phyloP scores from a whole-genome alignment of 2,888 invertebrate genomes.

The Mechanitis messenoides region DNA sequence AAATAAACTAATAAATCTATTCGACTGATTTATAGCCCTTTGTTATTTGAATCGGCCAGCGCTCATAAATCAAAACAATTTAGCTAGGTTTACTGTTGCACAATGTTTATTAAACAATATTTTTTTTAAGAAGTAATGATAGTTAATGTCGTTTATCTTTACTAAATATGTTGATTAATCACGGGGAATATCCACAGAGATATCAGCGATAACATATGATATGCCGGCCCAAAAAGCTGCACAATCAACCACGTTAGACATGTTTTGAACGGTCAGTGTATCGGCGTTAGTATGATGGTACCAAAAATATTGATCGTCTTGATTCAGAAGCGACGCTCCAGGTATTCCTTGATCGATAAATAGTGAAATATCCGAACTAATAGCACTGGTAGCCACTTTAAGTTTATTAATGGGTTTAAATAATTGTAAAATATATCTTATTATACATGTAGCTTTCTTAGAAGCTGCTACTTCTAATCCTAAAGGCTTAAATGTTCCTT shows the following conservation, averaged over 20 bases:
- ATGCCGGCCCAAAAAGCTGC: constrained; percentile 87
- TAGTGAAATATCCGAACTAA: constrained; percentile 81
- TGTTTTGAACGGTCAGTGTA: constrained; percentile 84
- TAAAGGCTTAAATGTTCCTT: constrained; percentile 85
- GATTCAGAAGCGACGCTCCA: constrained; percentile 81
- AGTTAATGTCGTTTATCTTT: too few relatives aligned
- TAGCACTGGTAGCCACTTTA: constrained; percentile 70
- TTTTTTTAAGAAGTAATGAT: too few relatives aligned
- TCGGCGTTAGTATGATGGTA: constrained; percentile 89
- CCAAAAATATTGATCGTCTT: constrained; percentile 82
- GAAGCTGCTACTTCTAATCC: constrained; percentile 83
- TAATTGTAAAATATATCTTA: constrained; percentile 78
- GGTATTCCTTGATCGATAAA: constrained; percentile 83
- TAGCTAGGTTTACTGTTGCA: too few relatives aligned
- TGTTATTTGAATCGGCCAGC: constrained; percentile 25
- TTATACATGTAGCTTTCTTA: constrained; percentile 78
- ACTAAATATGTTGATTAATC: too few relatives aligned
- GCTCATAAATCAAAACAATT: constrained; percentile 20
- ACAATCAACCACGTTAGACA: constrained; percentile 81
- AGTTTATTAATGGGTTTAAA: constrained; percentile 77
- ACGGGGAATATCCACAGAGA: constrained; percentile 81
- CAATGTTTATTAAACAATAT: too few relatives aligned
- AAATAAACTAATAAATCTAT: constrained; percentile 24
- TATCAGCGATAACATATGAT: constrained; percentile 86
- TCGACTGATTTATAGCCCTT: constrained; percentile 24